Conservation (phyloP, 2,113 vertebrate species). For the Phrynosoma platyrhinos region DNA sequence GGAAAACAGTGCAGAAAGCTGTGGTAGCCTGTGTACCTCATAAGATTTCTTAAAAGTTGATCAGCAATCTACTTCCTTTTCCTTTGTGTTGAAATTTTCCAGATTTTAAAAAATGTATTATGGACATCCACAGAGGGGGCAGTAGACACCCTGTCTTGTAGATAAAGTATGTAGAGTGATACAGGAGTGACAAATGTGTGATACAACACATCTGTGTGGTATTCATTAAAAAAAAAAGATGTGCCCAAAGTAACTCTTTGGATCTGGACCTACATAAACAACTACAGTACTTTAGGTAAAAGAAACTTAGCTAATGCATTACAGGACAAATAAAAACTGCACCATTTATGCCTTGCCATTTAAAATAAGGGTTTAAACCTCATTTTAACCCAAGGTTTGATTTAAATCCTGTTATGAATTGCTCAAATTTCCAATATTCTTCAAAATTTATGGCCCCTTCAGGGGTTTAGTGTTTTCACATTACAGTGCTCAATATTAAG, state of each 20-base stretch:
- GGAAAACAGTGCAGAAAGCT: background rate
- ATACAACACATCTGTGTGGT: background rate
- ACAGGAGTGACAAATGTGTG: background rate
- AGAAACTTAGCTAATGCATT: background rate
- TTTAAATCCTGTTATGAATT: slow-evolving; percentile 42
- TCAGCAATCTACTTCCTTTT: background rate
- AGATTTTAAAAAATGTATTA: background rate
- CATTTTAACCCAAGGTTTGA: background rate
- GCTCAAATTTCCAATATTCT: background rate
- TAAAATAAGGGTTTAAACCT: background rate
- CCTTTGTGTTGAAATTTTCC: background rate
- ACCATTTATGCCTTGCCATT: background rate
- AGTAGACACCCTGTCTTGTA: background rate
- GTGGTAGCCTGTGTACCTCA: background rate
- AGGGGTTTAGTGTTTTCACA: background rate
- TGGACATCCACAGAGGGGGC: background rate
- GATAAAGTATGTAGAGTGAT: background rate
- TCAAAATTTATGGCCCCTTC: slow-evolving; percentile 25
- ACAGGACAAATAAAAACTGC: background rate
- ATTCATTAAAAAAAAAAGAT: background rate
- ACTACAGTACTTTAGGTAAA: background rate
- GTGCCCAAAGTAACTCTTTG: background rate
- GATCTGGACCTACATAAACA: background rate
- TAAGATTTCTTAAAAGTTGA: background rate
- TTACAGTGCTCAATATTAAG: background rate